A percentile compares a stretch with the other conserved stretches of the same genome.
phyloP scores from a whole-genome alignment of 92 coral and sea anemone genomes.

The Muricea muricata region DNA sequence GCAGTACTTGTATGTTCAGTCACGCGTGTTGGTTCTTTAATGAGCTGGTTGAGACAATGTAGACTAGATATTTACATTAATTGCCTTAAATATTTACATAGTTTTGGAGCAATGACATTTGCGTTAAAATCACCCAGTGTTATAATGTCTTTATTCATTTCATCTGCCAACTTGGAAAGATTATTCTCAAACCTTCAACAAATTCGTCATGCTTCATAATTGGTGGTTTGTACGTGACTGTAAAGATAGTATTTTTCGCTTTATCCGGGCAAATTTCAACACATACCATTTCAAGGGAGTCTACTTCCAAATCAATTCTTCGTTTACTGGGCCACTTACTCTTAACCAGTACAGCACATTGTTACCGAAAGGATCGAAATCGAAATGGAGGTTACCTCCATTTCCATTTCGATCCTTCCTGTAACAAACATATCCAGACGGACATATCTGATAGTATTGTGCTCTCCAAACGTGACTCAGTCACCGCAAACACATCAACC shows the following conservation, averaged over 20 bases:
- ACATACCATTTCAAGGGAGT: too few species aligned
- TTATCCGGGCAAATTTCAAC: constrained; percentile 61
- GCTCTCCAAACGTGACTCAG: not conserved
- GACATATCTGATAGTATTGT: not conserved
- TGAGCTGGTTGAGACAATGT: constrained; percentile 30
- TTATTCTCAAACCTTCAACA: too few species aligned
- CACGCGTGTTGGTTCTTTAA: constrained; percentile 43
- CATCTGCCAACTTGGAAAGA: not conserved
- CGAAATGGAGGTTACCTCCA: not conserved
- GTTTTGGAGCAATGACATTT: not conserved
- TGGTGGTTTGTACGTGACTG: not conserved
- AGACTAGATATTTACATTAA: not conserved
- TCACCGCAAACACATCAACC: not conserved
- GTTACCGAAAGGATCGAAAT: too few species aligned
- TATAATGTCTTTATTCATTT: not conserved
- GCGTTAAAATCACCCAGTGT: too few species aligned
- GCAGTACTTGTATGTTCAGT: constrained; percentile 43
- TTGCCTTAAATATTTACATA: not conserved
- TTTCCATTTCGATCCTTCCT: not conserved
- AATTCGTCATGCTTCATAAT: not conserved
- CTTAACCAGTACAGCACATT: not conserved
- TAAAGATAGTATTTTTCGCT: not conserved
- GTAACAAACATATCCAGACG: too few species aligned
- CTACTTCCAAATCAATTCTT: not conserved
- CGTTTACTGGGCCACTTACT: not conserved